A percentile compares a stretch with the other conserved stretches of the same genome.
phyloP scores from a whole-genome alignment of 2,113 vertebrate genomes.

The Uria aalge region DNA sequence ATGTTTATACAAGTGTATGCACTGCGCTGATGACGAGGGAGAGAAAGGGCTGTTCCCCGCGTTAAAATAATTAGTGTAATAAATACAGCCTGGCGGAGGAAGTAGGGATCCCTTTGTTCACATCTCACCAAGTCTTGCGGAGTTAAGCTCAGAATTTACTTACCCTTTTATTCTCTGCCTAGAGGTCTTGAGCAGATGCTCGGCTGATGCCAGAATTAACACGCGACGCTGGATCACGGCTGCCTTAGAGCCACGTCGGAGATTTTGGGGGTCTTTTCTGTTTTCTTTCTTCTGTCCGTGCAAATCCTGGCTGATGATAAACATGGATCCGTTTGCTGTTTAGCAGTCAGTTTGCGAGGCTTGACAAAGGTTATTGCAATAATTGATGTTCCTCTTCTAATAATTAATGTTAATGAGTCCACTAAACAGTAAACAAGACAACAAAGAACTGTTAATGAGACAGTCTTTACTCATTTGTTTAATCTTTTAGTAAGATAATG shows the following conservation, averaged over 20 bases:
- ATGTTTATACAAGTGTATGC: background rate
- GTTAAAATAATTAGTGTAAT: constrained; percentile 37
- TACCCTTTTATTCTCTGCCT: background rate
- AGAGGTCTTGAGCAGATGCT: background rate
- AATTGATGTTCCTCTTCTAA: constrained; percentile 42
- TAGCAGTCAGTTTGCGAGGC: constrained; percentile 36
- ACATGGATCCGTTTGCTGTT: background rate
- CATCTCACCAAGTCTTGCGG: background rate
- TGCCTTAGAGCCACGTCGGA: background rate
- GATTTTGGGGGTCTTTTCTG: background rate
- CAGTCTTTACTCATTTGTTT: constrained; percentile 61
- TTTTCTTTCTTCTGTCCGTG: background rate
- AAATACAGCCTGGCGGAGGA: constrained; percentile 18
- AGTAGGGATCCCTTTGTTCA: constrained; percentile 21
- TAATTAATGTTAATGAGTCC: constrained; percentile 59
- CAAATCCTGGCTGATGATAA: background rate
- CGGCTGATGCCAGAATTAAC: background rate
- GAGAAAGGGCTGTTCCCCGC: constrained; percentile 5
- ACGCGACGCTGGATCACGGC: background rate
- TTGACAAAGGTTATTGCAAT: constrained; percentile 47
- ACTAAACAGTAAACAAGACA: constrained; percentile 50
- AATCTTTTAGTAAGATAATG: constrained; percentile 55
- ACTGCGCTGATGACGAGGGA: background rate
- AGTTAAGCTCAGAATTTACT: background rate
- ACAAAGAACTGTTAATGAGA: constrained; percentile 64